Evolutionary conservation across 2,113 vertebrate genomes (phyloP).

Genomic region (Daphoenositta chrysoptera): DNA sequence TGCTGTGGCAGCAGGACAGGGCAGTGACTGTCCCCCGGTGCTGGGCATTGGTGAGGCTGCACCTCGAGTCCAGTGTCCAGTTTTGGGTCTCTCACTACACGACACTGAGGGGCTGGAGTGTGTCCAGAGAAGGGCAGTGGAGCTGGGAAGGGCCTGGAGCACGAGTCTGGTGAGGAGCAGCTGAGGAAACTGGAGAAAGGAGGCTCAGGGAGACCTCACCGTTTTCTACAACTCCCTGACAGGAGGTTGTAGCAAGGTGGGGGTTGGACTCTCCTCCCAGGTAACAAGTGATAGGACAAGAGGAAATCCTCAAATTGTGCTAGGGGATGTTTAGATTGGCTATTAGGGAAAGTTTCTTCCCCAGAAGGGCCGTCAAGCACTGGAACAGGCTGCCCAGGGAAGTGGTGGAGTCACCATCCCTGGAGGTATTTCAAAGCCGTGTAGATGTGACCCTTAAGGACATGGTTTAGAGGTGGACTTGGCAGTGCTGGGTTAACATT

Average conservation of each 20-base stretch:
- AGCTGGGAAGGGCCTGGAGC: background rate
- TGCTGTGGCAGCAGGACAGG: background rate
- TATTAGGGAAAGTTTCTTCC: background rate
- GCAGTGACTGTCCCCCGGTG: background rate
- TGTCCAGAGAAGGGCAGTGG: background rate
- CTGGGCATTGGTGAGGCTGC: background rate
- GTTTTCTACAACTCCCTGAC: background rate
- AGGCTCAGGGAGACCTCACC: background rate
- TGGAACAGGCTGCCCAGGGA: background rate
- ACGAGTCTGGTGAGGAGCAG: background rate
- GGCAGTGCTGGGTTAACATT: background rate
- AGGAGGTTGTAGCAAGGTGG: background rate
- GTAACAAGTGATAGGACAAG: background rate
- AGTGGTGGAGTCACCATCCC: background rate
- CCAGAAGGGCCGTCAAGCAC: background rate
- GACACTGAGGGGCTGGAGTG: background rate
- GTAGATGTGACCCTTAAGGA: background rate
- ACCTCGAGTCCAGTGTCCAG: fast-evolving
- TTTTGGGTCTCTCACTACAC: background rate
- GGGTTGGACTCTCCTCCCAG: background rate
- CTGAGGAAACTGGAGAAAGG: background rate
- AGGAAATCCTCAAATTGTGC: background rate
- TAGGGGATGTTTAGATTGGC: background rate
- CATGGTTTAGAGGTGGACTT: background rate
- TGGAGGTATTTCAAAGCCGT: background rate